phyloP scores from a whole-genome alignment of 2,888 invertebrate genomes.

The Petrophora chlorosata region DNA sequence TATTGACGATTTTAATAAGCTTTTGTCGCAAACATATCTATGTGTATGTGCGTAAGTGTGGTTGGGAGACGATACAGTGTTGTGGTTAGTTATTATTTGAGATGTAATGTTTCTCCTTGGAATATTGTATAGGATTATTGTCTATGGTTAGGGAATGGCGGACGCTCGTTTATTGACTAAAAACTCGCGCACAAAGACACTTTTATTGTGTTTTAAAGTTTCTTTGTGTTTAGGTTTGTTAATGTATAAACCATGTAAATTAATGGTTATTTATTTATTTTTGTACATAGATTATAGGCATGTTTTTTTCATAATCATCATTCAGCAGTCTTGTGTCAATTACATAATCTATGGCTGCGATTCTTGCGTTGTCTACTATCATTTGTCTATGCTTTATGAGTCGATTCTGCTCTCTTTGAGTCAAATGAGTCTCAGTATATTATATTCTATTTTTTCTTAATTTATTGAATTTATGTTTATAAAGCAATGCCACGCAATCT shows the following conservation, averaged over 20 bases:
- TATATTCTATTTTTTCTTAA: too few species aligned
- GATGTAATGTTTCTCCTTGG: slow-evolving; percentile 17
- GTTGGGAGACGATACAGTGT: slow-evolving; percentile 48
- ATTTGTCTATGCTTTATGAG: too few species aligned
- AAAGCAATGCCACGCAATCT: too few species aligned
- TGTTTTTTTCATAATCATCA: too few species aligned
- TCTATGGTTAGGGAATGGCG: slow-evolving; percentile 28
- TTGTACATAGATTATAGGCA: too few species aligned
- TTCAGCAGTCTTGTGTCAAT: slow-evolving; percentile 14
- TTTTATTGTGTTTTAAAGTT: background rate
- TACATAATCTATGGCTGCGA: background rate
- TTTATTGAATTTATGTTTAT: too few species aligned
- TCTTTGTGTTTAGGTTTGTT: background rate
- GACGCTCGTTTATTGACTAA: background rate
- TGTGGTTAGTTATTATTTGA: slow-evolving; percentile 33
- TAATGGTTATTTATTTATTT: background rate
- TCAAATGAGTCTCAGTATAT: too few species aligned
- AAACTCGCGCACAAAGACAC: slow-evolving; percentile 2
- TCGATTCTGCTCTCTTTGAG: too few species aligned
- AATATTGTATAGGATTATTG: slow-evolving; percentile 15
- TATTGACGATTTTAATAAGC: slow-evolving; percentile 66
- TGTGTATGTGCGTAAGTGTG: slow-evolving; percentile 60
- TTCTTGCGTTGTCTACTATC: too few species aligned
- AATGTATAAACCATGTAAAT: too few species aligned
- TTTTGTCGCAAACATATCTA: slow-evolving; percentile 82